Evolutionary conservation across 2,888 invertebrate species (phyloP).

Genomic region (Trileptium ribeirensis): DNA sequence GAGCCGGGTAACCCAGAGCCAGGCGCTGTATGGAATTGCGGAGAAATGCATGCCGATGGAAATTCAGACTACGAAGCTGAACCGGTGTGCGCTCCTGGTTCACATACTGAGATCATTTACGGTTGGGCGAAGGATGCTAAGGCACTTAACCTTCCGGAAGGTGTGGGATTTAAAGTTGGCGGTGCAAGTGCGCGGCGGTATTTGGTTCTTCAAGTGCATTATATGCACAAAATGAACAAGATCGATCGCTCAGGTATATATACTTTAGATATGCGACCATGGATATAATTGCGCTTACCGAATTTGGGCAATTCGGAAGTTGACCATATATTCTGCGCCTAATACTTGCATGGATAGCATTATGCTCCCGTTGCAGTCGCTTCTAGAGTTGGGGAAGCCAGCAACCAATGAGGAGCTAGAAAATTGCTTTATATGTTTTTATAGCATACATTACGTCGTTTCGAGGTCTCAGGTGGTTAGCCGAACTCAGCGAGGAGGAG

Average conservation of each 20-base stretch:
- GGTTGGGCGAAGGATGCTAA: slow-evolving; percentile 92
- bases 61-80: slow-evolving; percentile 53
- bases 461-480: too few relatives aligned
- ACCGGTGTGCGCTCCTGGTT: slow-evolving; percentile 64
- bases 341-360: too few relatives aligned
- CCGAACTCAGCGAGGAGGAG: too few relatives aligned
- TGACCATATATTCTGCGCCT: too few relatives aligned
- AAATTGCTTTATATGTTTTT: too few relatives aligned
- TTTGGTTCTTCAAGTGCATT: slow-evolving; percentile 87
- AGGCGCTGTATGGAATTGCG: slow-evolving; percentile 68
- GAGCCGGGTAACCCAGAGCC: slow-evolving; percentile 66
- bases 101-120: slow-evolving; percentile 64
- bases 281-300: too few relatives aligned
- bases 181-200: slow-evolving; percentile 72
- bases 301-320: too few relatives aligned
- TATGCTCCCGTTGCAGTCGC: too few relatives aligned
- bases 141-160: slow-evolving; percentile 64
- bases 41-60: slow-evolving; percentile 72
- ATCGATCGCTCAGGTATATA: slow-evolving; percentile 79
- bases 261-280: too few relatives aligned
- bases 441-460: too few relatives aligned
- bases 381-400: too few relatives aligned
- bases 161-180: slow-evolving; percentile 76
- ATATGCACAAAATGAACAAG: slow-evolving; percentile 53
- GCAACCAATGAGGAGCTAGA: too few relatives aligned